Percentiles rank a stretch among this genome's conserved stretches.
phyloP scores from a whole-genome alignment of 2,113 vertebrate species.

The Leucoraja erinaceus region DNA sequence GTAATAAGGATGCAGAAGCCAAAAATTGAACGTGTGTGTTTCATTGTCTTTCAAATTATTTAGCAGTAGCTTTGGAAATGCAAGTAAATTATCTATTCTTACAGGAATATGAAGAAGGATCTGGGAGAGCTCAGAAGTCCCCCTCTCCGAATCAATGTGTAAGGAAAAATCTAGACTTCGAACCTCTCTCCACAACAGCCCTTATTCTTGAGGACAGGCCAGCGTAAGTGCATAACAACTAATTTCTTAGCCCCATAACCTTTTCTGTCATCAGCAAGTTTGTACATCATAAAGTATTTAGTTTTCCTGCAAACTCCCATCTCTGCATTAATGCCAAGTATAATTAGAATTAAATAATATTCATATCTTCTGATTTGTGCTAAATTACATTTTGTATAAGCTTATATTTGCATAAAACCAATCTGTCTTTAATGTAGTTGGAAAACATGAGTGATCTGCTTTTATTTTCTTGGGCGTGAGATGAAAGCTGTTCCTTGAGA shows the following conservation, averaged over 20 bases:
- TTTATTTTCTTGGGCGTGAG: background rate
- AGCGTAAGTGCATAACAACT: slow-evolving; percentile 64
- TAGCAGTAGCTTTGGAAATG: background rate
- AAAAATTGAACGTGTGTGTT: background rate
- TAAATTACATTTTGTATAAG: background rate
- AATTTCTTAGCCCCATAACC: background rate
- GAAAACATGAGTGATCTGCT: background rate
- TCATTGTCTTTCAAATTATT: background rate
- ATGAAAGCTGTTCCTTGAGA: background rate
- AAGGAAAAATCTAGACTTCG: slow-evolving; percentile 87
- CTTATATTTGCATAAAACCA: background rate
- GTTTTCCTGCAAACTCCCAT: background rate
- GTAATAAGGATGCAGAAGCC: too few species aligned
- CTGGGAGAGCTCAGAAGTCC: slow-evolving; percentile 67
- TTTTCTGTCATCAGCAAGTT: background rate
- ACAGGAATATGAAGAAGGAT: slow-evolving; percentile 92
- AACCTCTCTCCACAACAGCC: slow-evolving; percentile 91
- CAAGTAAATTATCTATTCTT: slow-evolving; percentile 27
- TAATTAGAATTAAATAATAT: background rate
- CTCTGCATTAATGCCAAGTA: background rate
- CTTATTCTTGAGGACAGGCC: slow-evolving; percentile 90
- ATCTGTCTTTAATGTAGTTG: background rate
- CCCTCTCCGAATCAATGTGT: slow-evolving; percentile 79
- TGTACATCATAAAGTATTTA: background rate
- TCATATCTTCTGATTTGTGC: background rate